Evolutionary conservation across 2,113 vertebrate species (phyloP), one percentile per base, ranked within the genome.

Genomic region (Channa maculata): DNA sequence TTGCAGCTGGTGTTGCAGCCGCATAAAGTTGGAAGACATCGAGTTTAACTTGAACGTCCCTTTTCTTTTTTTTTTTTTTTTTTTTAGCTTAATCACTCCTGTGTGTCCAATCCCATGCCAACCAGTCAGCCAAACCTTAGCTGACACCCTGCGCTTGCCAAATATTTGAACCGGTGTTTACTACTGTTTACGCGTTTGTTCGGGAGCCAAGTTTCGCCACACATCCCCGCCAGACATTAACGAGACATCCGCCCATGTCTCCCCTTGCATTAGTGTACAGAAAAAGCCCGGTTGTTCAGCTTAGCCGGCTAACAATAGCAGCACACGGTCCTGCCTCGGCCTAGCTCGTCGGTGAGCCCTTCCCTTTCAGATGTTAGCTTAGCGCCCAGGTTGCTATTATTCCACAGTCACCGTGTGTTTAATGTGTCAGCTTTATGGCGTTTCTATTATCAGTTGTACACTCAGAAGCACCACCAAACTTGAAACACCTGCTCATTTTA

Each of bases 231-330:
- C 57, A 65, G 34, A 48, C 41, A 52, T 37, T 24, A 61, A 13
- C 2, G 44, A 62, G 43, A 52, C 24, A 60, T 24, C 65, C 69
- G 53, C 80, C 70, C 67, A 34, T 57, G 71, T 45, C 64, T 71
- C 6, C 6, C 11, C 3, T 54, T 57, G 41, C 43, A 70, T 49
- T 13, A 69, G 50, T 70, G 57, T 39, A 3, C 33, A 14, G 65
- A 55, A 54, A 24, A 75, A 77, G 14, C 38, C 38, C 44, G 65
- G 50, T 79, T 43, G 75, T 24, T 24, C 83, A 49, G 45, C 65
- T 71, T 77, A 74, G 52, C 64, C 54, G 4, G 83, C 91, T 91
- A 92, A 93, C 91, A 91, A 91, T 88, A 91, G 89, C 85, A 37
- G 57, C 11, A 64, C 75, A 44, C 43, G 8, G 50, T 33, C 64